Conservation (phyloP, 2,113 vertebrate genomes). For the Cacatua alba region DNA sequence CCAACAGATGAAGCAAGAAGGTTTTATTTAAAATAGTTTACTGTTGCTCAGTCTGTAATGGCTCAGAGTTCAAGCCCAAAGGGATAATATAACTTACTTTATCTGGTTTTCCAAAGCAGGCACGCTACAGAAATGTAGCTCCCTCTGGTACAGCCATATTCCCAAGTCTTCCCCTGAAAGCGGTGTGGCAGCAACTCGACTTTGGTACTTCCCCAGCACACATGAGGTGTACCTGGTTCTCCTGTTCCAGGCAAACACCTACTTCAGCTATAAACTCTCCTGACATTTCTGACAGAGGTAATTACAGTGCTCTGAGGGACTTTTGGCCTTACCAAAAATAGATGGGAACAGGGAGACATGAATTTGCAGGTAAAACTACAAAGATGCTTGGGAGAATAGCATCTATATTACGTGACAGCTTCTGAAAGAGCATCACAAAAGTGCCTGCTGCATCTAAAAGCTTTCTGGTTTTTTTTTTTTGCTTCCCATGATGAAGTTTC, state of each 20-base stretch:
- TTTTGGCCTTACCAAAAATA: conserved; percentile 52
- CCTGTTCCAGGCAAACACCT: neutral
- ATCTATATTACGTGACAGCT: neutral
- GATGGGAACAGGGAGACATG: neutral
- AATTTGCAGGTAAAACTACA: neutral
- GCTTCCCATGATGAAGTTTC: neutral
- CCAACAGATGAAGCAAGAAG: neutral
- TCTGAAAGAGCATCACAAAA: neutral
- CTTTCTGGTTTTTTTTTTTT: neutral
- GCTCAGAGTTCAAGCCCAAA: neutral
- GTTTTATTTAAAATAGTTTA: neutral
- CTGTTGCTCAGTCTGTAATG: neutral
- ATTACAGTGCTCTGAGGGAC: neutral
- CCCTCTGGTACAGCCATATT: neutral
- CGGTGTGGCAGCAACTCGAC: neutral
- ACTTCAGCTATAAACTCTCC: neutral
- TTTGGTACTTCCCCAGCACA: neutral
- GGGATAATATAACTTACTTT: neutral
- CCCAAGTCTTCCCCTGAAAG: neutral
- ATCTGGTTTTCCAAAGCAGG: neutral
- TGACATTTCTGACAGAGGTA: conserved; percentile 12
- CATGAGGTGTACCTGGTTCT: neutral
- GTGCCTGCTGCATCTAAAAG: neutral
- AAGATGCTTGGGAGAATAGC: neutral
- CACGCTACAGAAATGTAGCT: neutral